phyloP scores from a whole-genome alignment of 2,113 vertebrate genomes.

The Semnopithecus entellus region DNA sequence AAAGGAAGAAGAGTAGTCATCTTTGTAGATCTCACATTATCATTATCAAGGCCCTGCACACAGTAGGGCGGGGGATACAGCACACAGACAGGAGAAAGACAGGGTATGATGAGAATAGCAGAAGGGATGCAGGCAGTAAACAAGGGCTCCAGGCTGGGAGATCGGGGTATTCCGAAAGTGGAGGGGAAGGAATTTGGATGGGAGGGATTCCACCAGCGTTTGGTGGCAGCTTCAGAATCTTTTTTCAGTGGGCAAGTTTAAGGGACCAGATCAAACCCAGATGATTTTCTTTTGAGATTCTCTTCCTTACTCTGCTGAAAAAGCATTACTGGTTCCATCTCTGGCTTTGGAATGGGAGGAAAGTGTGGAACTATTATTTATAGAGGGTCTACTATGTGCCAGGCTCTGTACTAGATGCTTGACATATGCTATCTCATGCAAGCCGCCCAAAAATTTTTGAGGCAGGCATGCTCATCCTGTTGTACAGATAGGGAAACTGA shows the following conservation, averaged over 20 bases:
- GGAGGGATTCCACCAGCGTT: background rate
- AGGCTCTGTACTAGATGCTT: background rate
- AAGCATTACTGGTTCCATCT: background rate
- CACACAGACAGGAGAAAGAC: background rate
- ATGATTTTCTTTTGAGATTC: background rate
- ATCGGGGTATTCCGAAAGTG: fast-evolving
- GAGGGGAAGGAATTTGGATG: background rate
- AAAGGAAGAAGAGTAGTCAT: background rate
- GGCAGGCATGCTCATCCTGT: background rate
- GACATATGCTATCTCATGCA: background rate
- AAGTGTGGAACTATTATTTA: background rate
- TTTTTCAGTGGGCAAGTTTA: background rate
- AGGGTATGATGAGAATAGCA: background rate
- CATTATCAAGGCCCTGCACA: background rate
- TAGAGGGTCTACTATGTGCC: background rate
- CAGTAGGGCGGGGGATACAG: background rate
- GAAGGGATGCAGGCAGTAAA: background rate
- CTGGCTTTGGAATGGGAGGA: background rate
- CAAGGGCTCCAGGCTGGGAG: background rate
- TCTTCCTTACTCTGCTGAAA: background rate
- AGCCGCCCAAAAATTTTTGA: background rate
- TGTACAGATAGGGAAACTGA: background rate
- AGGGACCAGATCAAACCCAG: background rate
- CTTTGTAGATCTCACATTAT: background rate
- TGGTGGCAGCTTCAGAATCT: background rate